Base-by-base conservation (phyloP, 2,113 vertebrate species). In the Pedetes capensis region DNA sequence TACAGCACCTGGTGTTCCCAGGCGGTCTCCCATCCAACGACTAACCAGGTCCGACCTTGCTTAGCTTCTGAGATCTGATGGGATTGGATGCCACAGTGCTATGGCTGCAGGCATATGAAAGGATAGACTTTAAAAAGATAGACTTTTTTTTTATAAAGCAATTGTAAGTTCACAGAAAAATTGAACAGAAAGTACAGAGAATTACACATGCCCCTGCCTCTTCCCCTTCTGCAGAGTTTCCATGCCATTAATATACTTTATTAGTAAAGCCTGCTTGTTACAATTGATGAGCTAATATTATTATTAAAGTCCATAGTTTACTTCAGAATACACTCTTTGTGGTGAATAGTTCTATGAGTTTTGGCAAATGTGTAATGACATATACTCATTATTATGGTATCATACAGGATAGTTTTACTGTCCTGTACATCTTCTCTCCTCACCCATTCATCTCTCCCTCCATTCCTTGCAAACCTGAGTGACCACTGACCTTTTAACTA, bases 391-490 rank as follows among this genome's bases (percentile, higher is more conserved):
- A 75, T 66, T 68, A 29, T 1, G 51, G 18, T 57, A 29, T 86
- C 44, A 25, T 27, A 37, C 6, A n/a, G 32, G 39, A 88, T 32
- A 89, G 17, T 75, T 88, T 57, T 25, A 71, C 39, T 34, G 2
- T n/a, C 23, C 25, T 61, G n/a, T 42, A 29, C 6, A 29, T 44
- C 17, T 0, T 8, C 5, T 22, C 3, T 55, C 4, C 4, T 82
- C 10, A 42, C 16, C 8, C 16, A 22, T 18, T 80, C 13, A 44
- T 69, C 17, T 29, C 8, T 29, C 8, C 18, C 39, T 61, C 12
- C 3, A 17, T 80, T 1, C 7, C 2, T n/a, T 9, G 14, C 12
- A 47, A 47, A 1, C 2, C 25, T 34, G 47, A 23, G 37, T 2
- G 57, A 53, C 17, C 34, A 47, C 47, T 59, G 17, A 29, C 20